Percentiles rank a stretch among this genome's conserved stretches.
These are phyloP conservation scores for Cheilosia vernalis DNA, from an alignment of 2,888 invertebrate genomes.

Conservation along the genomic window DNA sequence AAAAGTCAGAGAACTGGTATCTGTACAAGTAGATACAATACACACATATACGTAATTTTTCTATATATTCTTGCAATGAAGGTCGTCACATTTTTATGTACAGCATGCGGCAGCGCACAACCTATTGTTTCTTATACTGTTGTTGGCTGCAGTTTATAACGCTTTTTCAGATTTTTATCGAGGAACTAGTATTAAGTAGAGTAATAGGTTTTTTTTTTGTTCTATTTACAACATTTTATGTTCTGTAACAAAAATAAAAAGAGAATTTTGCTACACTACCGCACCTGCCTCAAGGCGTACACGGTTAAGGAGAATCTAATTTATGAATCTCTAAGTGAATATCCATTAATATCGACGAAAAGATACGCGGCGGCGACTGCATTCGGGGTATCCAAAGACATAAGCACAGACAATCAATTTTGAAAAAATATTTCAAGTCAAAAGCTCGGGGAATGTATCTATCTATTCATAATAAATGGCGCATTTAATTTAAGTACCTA, in stretches of 20 bases:
- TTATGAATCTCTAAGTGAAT: slow-evolving; percentile 72
- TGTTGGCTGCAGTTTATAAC: slow-evolving; percentile 44
- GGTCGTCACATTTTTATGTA: slow-evolving; percentile 70
- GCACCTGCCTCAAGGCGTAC: slow-evolving; percentile 35
- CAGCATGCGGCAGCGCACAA: slow-evolving; percentile 65
- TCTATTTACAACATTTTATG: slow-evolving; percentile 13
- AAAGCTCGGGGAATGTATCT: slow-evolving; percentile 17
- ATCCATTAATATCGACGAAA: slow-evolving; percentile 44
- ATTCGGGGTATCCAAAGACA: slow-evolving; percentile 7
- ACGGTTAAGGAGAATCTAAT: slow-evolving; percentile 60
- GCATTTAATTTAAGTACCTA: slow-evolving; percentile 52
- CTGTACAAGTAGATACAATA: slow-evolving; percentile 53
- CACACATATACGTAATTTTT: slow-evolving; percentile 9
- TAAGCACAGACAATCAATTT: slow-evolving; percentile 45
- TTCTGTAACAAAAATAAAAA: slow-evolving; percentile 32
- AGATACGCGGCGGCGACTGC: slow-evolving; percentile 11
- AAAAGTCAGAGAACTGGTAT: slow-evolving; percentile 74
- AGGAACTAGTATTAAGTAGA: slow-evolving; percentile 72
- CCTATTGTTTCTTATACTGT: slow-evolving; percentile 67
- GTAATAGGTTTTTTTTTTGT: slow-evolving; percentile 61
- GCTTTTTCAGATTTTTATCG: slow-evolving; percentile 64
- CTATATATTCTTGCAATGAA: slow-evolving; percentile 70
- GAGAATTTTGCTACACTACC: slow-evolving; percentile 32
- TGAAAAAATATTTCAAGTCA: slow-evolving; percentile 28
- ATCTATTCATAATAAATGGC: slow-evolving; percentile 36